phyloP scores from a whole-genome alignment of 2,888 invertebrate genomes.

The Sussaba pulchella region DNA sequence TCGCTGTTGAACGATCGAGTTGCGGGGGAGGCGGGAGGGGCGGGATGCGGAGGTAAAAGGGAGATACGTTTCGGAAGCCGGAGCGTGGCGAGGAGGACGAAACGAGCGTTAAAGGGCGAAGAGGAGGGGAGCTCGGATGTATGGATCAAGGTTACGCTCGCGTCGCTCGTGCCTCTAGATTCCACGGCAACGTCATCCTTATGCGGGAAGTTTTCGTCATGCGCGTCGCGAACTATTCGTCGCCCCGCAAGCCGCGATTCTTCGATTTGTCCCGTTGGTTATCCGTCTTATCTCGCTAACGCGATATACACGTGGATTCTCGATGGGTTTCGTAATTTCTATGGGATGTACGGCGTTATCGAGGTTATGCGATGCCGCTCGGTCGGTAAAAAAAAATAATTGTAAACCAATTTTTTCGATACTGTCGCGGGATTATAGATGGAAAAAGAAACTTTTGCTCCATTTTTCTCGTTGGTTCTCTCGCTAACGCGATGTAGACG shows the following conservation, averaged over 20 bases:
- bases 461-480: too few species aligned
- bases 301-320: neutral
- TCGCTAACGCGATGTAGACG: too few species aligned
- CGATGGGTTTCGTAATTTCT: neutral
- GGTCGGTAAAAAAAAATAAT: too few species aligned
- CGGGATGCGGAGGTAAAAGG: conserved; percentile 3
- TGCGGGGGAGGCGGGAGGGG: neutral
- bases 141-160: conserved; percentile 82
- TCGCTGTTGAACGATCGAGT: conserved; percentile 24
- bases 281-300: too few species aligned
- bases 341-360: too few species aligned
- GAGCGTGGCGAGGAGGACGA: neutral
- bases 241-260: conserved; percentile 13
- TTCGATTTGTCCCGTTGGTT: conserved; percentile 18
- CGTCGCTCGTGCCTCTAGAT: conserved; percentile 55
- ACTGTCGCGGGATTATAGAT: too few species aligned
- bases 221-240: conserved; percentile 50
- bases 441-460: too few species aligned
- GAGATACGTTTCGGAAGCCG: neutral
- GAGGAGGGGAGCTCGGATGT: conserved; percentile 68
- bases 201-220: conserved; percentile 61
- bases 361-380: too few species aligned
- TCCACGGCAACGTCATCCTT: conserved; percentile 72
- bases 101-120: conserved; percentile 31
- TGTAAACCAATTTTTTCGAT: too few species aligned